These are phyloP conservation scores for Prochilodus magdalenae DNA, from an alignment of 2,113 vertebrate genomes.

Conservation along the genomic window DNA sequence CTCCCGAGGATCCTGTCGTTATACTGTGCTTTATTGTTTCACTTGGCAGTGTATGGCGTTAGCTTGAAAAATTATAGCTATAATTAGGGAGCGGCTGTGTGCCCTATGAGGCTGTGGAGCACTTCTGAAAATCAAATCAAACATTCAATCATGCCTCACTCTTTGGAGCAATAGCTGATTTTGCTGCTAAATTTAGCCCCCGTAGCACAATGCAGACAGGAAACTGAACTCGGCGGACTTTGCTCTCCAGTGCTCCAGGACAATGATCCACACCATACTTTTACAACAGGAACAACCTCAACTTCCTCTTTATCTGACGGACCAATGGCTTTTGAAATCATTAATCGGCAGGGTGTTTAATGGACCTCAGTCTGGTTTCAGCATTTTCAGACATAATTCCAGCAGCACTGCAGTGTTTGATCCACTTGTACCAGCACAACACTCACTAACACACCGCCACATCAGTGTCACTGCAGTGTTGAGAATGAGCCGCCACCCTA, in stretches of 20 bases:
- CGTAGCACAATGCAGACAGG: conserved; percentile 27
- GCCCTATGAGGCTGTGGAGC: background rate
- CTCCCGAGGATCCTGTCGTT: conserved; percentile 2
- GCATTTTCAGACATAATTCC: no score
- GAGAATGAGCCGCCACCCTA: no score
- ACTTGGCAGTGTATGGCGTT: conserved; percentile 6
- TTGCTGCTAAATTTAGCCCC: conserved; percentile 52
- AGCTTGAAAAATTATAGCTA: conserved; percentile 36
- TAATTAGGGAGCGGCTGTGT: conserved; percentile 35
- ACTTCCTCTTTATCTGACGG: background rate
- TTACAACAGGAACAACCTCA: background rate
- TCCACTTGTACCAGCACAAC: no score
- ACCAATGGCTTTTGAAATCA: no score
- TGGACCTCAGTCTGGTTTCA: no score
- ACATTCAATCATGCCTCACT: conserved; percentile 29
- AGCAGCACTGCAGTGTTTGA: no score
- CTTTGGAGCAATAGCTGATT: conserved; percentile 29
- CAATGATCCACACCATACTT: background rate
- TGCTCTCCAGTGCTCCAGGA: background rate
- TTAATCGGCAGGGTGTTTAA: no score
- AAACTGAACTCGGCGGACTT: conserved; percentile 28
- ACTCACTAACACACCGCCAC: no score
- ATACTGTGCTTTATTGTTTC: conserved; percentile 17
- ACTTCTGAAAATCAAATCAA: conserved; percentile 47
- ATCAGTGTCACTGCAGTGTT: no score